phyloP scores from a whole-genome alignment of 2,888 invertebrate genomes.

The Napeogenes inachia region DNA sequence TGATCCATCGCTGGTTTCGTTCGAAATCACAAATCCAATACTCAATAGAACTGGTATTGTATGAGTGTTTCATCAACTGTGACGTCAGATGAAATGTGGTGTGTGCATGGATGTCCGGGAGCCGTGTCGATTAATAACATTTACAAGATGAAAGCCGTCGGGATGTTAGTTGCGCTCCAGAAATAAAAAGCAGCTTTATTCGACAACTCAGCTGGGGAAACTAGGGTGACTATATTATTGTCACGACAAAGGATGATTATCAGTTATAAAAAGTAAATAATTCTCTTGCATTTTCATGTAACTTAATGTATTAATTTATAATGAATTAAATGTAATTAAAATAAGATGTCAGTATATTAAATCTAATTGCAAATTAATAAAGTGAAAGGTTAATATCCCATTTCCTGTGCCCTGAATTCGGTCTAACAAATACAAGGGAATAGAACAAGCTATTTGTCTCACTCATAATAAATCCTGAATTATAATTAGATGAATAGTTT shows the following conservation, averaged over 20 bases:
- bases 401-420: neutral
- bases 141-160: conserved; percentile 75
- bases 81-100: conserved; percentile 27
- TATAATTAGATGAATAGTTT: conserved; percentile 19
- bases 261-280: neutral
- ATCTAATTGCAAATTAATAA: too few species aligned
- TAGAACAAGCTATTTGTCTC: conserved; percentile 6
- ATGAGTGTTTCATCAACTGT: conserved; percentile 10
- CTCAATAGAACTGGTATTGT: conserved; percentile 22
- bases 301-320: too few species aligned
- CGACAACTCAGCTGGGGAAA: conserved; percentile 70
- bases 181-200: conserved; percentile 70
- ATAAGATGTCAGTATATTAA: too few species aligned
- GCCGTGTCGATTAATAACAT: conserved; percentile 74
- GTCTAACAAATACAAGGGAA: neutral
- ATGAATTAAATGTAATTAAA: too few species aligned
- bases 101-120: conserved; percentile 58
- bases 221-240: conserved; percentile 38
- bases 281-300: too few species aligned
- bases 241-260: neutral
- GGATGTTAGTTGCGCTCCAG: conserved; percentile 68
- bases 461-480: conserved; percentile 11
- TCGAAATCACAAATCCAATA: neutral
- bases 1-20: conserved; percentile 24
- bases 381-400: neutral